Base-by-base conservation (phyloP, 2,888 invertebrate genomes). In the Cremastobaeus sp. region DNA sequence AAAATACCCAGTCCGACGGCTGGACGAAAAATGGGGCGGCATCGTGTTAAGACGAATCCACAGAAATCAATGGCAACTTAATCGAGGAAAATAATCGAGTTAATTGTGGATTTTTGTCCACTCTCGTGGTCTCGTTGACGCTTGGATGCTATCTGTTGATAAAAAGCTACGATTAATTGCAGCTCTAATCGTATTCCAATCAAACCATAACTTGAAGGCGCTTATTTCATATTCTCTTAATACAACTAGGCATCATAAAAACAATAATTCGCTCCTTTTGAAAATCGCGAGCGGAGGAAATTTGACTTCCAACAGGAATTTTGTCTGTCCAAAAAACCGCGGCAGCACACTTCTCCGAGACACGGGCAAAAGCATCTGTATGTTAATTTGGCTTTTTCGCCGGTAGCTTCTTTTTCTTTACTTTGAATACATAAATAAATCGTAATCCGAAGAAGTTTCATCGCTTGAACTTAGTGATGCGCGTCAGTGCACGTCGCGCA, bases 71-170 rank as follows among this genome's bases (percentile, higher is more conserved):
- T 48, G 59, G 47, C 59, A 60, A 60, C 37, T 60, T 60, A 48
- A 64, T 64, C 64, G 52, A 52, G 64, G 35, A 64, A 64, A 64
- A 64, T n/a, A n/a, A n/a, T n/a, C n/a, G n/a, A n/a, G n/a, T n/a
- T n/a, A n/a, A n/a, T n/a, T n/a, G n/a, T n/a, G n/a, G n/a, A n/a
- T n/a, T n/a, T n/a, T n/a, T n/a, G n/a, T n/a, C n/a, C n/a, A n/a
- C n/a, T n/a, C n/a, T n/a, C n/a, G n/a, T n/a, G n/a, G n/a, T n/a
- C n/a, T n/a, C n/a, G n/a, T n/a, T n/a, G n/a, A n/a, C n/a, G n/a
- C n/a, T n/a, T n/a, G n/a, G n/a, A n/a, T n/a, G n/a, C n/a, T n/a
- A n/a, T n/a, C n/a, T n/a, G n/a, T n/a, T n/a, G n/a, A n/a, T n/a
- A n/a, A n/a, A n/a, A n/a, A n/a, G n/a, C n/a, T n/a, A n/a, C n/a